Evolutionary conservation across 2,113 vertebrate species (phyloP).

Genomic region (Paralichthys olivaceus): DNA sequence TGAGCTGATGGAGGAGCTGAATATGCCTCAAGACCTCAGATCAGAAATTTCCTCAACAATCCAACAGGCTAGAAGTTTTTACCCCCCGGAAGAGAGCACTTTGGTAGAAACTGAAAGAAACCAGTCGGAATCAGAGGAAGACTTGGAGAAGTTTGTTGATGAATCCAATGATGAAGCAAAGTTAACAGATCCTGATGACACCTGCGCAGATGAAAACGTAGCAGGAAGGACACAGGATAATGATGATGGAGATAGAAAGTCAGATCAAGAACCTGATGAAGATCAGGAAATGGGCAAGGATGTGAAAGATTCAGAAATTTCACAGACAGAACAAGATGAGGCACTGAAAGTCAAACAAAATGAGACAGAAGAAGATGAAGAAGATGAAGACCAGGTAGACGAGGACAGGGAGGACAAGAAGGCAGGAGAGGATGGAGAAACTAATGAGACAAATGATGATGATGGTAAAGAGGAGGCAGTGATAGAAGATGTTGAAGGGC

Average conservation of each 20-base stretch:
- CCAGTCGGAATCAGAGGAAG: slow-evolving; percentile 61
- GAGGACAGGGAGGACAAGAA: not conserved
- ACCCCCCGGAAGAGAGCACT: slow-evolving; percentile 58
- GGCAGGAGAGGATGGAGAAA: slow-evolving; percentile 12
- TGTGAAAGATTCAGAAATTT: slow-evolving; percentile 15
- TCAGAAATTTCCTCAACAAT: slow-evolving; percentile 68
- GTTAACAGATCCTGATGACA: slow-evolving; percentile 19
- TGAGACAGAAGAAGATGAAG: slow-evolving; percentile 4
- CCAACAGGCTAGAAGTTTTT: slow-evolving; percentile 52
- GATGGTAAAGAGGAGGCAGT: not conserved
- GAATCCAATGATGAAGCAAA: slow-evolving; percentile 9
- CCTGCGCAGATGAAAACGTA: slow-evolving; percentile 3
- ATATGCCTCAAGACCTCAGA: slow-evolving; percentile 75
- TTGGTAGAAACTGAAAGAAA: slow-evolving; percentile 44
- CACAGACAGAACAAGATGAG: slow-evolving; percentile 20
- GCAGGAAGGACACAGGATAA: not conserved
- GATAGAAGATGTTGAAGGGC: not conserved
- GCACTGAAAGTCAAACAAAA: slow-evolving; percentile 2
- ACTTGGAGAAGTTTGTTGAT: slow-evolving; percentile 51
- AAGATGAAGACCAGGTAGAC: not conserved
- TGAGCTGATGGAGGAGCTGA: slow-evolving; percentile 78
- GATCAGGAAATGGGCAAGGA: not conserved
- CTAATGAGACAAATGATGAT: slow-evolving; percentile 15
- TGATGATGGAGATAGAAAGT: not conserved
- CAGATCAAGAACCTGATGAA: slow-evolving; percentile 5